These are phyloP conservation scores for Halictus rubicundus DNA, from an alignment of 1,140 invertebrate genomes.

Conservation along the genomic window DNA sequence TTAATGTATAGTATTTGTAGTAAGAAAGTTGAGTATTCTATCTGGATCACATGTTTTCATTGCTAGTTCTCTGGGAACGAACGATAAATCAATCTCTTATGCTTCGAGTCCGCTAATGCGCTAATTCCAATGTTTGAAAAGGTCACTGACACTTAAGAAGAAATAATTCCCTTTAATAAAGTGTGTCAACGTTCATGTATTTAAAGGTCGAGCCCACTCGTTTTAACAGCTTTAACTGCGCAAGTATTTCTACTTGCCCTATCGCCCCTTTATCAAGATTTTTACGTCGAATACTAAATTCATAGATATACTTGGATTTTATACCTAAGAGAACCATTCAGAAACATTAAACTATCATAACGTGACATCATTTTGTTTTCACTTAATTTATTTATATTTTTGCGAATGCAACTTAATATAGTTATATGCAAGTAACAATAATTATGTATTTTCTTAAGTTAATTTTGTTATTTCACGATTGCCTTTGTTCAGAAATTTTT, in stretches of 20 bases:
- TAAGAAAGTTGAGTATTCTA: not conserved
- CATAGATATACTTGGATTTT: too few relatives aligned
- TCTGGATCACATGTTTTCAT: not conserved
- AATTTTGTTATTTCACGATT: too few relatives aligned
- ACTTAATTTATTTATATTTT: too few relatives aligned
- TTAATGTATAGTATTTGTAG: not conserved
- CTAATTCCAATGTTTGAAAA: slow-evolving; percentile 29
- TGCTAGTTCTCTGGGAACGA: too few relatives aligned
- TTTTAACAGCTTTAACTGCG: slow-evolving; percentile 12
- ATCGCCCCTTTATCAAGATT: not conserved
- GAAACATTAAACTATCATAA: too few relatives aligned
- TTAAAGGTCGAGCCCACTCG: slow-evolving; percentile 37
- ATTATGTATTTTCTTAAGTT: too few relatives aligned
- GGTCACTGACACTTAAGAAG: slow-evolving; percentile 16
- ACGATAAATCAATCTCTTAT: slow-evolving; percentile 21
- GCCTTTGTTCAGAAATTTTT: too few relatives aligned
- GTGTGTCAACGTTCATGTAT: slow-evolving; percentile 31
- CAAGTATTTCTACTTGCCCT: slow-evolving; percentile 8
- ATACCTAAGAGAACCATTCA: too few relatives aligned
- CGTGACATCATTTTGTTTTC: too few relatives aligned
- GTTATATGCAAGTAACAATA: too few relatives aligned
- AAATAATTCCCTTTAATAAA: slow-evolving; percentile 33
- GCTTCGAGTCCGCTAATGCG: slow-evolving; percentile 2
- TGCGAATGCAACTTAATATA: too few relatives aligned
- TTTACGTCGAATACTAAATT: not conserved